Percentiles rank a stretch among this genome's conserved stretches.
Conservation (phyloP, 1,140 invertebrate species). For the Planococcus citri region DNA sequence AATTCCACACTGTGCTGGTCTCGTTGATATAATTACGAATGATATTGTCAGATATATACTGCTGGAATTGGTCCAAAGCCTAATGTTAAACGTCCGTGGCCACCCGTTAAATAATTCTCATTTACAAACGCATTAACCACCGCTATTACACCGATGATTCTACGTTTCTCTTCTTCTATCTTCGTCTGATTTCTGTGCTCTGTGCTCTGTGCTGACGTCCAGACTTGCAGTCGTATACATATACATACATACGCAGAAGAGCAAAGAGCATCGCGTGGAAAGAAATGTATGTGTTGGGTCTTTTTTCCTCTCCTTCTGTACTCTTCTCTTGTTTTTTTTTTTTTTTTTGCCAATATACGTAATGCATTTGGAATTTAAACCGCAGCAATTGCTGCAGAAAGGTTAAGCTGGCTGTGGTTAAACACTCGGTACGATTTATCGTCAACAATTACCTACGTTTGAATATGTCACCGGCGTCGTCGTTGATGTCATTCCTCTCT, state of each 20-base stretch:
- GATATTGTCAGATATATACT: constrained; percentile 15
- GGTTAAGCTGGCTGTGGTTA: not conserved
- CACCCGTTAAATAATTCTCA: constrained; percentile 19
- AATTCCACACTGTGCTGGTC: too few relatives aligned
- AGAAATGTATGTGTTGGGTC: too few relatives aligned
- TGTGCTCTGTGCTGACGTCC: not conserved
- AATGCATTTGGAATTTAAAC: not conserved
- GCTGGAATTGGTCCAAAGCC: constrained; percentile 17
- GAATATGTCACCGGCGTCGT: too few relatives aligned
- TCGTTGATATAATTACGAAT: constrained; percentile 15
- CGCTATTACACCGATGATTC: constrained; percentile 15
- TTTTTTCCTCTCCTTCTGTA: too few relatives aligned
- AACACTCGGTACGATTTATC: too few relatives aligned
- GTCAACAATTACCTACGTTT: too few relatives aligned
- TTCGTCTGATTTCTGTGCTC: not conserved
- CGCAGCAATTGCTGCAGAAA: not conserved
- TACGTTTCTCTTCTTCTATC: too few relatives aligned
- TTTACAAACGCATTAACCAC: constrained; percentile 20
- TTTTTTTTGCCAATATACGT: not conserved
- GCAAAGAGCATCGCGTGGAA: not conserved
- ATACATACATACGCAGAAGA: too few relatives aligned
- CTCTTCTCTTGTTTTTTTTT: too few relatives aligned
- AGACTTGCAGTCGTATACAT: too few relatives aligned
- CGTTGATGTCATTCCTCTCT: too few relatives aligned
- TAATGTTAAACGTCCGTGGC: constrained; percentile 19